Conservation (phyloP, 2,888 invertebrate species). For the Chaetogeoica ovagalla region DNA sequence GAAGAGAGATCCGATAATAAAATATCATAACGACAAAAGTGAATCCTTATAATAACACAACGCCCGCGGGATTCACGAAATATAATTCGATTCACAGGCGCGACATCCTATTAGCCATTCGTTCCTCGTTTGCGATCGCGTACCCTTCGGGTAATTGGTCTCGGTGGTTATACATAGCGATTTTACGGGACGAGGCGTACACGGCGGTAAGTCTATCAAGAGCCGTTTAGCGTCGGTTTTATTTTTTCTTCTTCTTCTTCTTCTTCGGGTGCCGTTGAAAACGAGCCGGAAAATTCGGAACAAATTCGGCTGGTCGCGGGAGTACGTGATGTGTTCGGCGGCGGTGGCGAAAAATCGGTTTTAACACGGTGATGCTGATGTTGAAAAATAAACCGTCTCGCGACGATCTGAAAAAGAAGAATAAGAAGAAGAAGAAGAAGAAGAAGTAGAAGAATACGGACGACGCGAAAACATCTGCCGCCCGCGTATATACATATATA, state of each 20-base stretch:
- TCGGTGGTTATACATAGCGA: slow-evolving; percentile 23
- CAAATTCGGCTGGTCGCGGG: not conserved
- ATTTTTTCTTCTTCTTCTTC: too few species aligned
- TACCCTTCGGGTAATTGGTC: slow-evolving; percentile 30
- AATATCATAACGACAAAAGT: not conserved
- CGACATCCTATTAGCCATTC: slow-evolving; percentile 6
- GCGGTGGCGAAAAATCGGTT: slow-evolving; percentile 34
- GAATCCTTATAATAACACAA: too few species aligned
- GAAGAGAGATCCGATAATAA: too few species aligned
- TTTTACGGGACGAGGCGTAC: not conserved
- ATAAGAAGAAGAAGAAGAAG: not conserved
- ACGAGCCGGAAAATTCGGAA: slow-evolving; percentile 52
- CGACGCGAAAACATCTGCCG: slow-evolving; percentile 28
- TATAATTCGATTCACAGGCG: not conserved
- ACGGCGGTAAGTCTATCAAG: slow-evolving; percentile 18
- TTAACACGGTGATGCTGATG: slow-evolving; percentile 6
- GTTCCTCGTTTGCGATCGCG: slow-evolving; percentile 27
- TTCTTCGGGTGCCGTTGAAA: slow-evolving; percentile 11
- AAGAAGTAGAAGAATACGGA: not conserved
- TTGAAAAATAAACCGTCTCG: not conserved
- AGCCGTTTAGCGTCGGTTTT: slow-evolving; percentile 45
- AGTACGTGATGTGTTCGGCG: too few species aligned
- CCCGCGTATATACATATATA: too few species aligned
- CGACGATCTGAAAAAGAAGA: not conserved
- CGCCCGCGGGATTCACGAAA: too few species aligned